Evolutionary conservation across 2,113 vertebrate genomes (phyloP).

Genomic region (Calidris pugnax): DNA sequence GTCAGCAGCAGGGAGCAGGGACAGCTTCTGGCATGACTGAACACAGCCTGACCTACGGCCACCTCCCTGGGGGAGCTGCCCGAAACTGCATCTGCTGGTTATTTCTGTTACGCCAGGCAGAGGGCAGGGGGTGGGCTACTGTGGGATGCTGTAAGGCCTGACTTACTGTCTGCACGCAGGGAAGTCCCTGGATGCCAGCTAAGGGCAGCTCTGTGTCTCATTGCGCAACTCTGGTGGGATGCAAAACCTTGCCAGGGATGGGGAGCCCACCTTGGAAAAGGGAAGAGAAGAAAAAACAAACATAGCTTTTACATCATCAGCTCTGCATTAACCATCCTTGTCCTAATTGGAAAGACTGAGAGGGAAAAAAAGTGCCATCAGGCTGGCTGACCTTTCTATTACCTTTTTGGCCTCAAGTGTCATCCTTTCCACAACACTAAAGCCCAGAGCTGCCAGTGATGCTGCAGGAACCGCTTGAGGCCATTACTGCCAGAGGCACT

Average conservation of each 20-base stretch:
- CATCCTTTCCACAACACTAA: not conserved
- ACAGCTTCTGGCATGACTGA: not conserved
- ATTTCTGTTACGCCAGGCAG: not conserved
- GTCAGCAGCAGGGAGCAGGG: accelerated
- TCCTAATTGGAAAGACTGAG: not conserved
- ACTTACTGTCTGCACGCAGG: not conserved
- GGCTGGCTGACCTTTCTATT: not conserved
- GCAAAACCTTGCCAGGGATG: not conserved
- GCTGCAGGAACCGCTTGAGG: not conserved
- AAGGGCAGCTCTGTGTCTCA: not conserved
- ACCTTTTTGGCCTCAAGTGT: not conserved
- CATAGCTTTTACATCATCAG: not conserved
- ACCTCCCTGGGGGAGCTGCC: not conserved
- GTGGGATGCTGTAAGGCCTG: not conserved
- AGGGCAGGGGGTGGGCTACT: not conserved
- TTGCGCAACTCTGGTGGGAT: not conserved
- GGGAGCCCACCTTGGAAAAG: not conserved
- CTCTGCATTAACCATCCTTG: not conserved
- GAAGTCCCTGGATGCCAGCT: not conserved
- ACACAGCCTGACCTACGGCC: not conserved
- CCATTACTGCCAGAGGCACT: not conserved
- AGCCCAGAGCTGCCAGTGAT: not conserved
- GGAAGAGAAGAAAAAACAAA: not conserved
- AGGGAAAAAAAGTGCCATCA: not conserved
- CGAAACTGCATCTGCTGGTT: not conserved